phyloP scores from a whole-genome alignment of 2,797 vertebrate genomes.

The Tangara arthus region DNA sequence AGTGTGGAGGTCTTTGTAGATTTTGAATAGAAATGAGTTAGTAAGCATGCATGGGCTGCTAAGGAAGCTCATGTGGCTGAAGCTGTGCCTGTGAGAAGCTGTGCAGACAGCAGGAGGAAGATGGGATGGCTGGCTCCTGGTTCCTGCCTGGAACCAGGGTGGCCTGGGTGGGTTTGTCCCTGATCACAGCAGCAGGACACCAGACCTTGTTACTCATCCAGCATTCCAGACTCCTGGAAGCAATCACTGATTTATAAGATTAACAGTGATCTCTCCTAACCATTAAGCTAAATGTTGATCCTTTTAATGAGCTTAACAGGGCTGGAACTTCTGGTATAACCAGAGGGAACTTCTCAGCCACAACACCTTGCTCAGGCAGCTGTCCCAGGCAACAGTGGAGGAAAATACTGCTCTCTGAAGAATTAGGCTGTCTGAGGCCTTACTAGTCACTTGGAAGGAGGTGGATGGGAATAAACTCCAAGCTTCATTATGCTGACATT shows the following conservation, averaged over 20 bases:
- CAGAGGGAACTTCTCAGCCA: background rate
- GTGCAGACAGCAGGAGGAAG: background rate
- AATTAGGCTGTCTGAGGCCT: background rate
- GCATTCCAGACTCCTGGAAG: background rate
- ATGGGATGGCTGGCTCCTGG: background rate
- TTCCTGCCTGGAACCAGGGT: background rate
- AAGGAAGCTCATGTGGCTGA: background rate
- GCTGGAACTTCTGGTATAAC: background rate
- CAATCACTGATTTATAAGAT: background rate
- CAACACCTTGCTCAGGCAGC: background rate
- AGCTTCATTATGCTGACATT: background rate
- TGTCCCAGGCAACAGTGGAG: background rate
- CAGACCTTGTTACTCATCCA: background rate
- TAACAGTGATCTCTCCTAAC: background rate
- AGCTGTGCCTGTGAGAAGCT: too few species aligned
- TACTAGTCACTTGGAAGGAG: background rate
- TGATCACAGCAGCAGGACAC: accelerated
- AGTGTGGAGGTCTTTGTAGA: background rate
- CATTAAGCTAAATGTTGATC: background rate
- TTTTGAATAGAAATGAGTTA: background rate
- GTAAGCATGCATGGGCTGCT: accelerated
- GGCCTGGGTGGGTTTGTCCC: background rate
- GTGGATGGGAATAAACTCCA: background rate
- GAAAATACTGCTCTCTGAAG: background rate
- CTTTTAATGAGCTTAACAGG: background rate